Base-by-base conservation (phyloP, 2,888 invertebrate species). In the Cinara cedri region DNA sequence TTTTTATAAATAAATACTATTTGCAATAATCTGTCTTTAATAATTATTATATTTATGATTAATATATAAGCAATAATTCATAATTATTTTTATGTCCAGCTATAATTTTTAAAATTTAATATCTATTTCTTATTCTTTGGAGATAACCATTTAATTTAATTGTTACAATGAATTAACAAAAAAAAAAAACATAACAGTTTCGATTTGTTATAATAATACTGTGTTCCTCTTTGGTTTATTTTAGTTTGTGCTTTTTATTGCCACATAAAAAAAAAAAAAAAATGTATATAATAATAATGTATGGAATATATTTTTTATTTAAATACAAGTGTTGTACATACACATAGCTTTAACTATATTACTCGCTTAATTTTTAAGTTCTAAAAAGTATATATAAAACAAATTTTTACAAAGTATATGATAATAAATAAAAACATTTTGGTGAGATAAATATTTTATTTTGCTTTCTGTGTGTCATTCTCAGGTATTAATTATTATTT, bases 141-240 rank as follows among this genome's bases (percentile, higher is more conserved):
- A 51, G 6, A 74, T 51, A n/a, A 72, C 3, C 34, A 60, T 49
- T 44, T 13, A 46, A 72, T 46, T 57, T 11, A 57, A 57, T 60
- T 11, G 19, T 70, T 9, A 34, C 42, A 51, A 16, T 42, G 34
- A 65, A 55, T 16, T 4, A 49, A 57, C 49, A 44, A 65, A 55
- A 75, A 54, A 42, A n/a, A 3, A 34, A 34, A 34, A 34, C 34
- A 65, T 24, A 66, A 63, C 14, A 26, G 21, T 74, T 62, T 54
- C 16, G 42, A 42, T 75, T 66, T 63, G 42, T 63, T 63, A 34
- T 72, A 34, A n/a, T 71, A n/a, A 66, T 68, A 62, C 51, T 42
- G 76, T 78, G 78, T 68, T 78, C 78, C 78, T 60, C 10, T 78
- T 62, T 76, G 19, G 14, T 76, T 55, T 19, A 57, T 57, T 76